phyloP scores from a whole-genome alignment of 1,140 invertebrate genomes.

The Anoplophora glabripennis region DNA sequence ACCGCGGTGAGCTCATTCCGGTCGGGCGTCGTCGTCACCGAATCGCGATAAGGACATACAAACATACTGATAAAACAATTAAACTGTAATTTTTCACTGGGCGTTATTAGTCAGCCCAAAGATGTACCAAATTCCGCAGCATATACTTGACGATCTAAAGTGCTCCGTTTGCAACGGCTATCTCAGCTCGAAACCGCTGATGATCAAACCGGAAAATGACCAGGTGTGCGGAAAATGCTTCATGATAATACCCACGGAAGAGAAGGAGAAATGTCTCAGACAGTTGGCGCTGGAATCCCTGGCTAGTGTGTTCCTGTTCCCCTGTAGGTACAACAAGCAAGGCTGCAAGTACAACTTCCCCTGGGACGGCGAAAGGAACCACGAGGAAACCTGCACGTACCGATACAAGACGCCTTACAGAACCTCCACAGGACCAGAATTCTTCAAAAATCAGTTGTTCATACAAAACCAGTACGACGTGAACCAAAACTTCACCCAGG shows the following conservation, averaged over 20 bases:
- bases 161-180: slow-evolving; percentile 23
- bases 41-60: too few relatives aligned
- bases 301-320: slow-evolving; percentile 17
- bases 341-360: slow-evolving; percentile 19
- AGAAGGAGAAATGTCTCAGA: slow-evolving; percentile 16
- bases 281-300: slow-evolving; percentile 25
- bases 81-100: too few relatives aligned
- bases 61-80: too few relatives aligned
- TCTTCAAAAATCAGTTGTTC: too few relatives aligned
- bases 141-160: slow-evolving; percentile 19
- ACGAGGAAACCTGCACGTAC: slow-evolving; percentile 21
- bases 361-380: slow-evolving; percentile 14
- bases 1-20: too few relatives aligned
- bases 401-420: too few relatives aligned
- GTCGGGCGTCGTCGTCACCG: too few relatives aligned
- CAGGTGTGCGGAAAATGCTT: slow-evolving; percentile 31
- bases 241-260: slow-evolving; percentile 17
- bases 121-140: slow-evolving; percentile 10
- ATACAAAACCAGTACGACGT: too few relatives aligned
- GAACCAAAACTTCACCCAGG: too few relatives aligned
- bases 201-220: slow-evolving; percentile 11
- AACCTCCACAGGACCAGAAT: too few relatives aligned
- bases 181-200: slow-evolving; percentile 19
- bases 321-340: slow-evolving; percentile 22
- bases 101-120: too few relatives aligned